Evolutionary conservation across 2,797 vertebrate species (phyloP), one percentile per base, ranked within the genome.

Genomic region (Melanotaenia maccullochi): DNA sequence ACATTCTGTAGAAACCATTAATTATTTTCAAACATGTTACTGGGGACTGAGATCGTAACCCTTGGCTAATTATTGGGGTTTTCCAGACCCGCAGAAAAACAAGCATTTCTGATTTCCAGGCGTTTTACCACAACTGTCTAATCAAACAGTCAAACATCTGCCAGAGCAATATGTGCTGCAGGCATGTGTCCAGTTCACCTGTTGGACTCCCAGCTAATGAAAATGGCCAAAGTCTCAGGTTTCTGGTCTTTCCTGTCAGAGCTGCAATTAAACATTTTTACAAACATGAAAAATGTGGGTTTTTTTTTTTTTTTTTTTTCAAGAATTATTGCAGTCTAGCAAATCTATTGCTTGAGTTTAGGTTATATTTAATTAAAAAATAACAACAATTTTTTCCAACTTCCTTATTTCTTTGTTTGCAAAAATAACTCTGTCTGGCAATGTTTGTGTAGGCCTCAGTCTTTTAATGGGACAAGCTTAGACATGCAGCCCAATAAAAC

Each of bases 21-120:
- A 93, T 93, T 93, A 93, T 90, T 93, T 92, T 84, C 70, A 73
- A 85, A 63, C 84, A 76, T 78, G 90, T 90, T 90, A 88, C 76
- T 89, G 88, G 84, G 88, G 85, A 18, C 77, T 85, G 76, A 83
- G 85, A 87, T 88, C 83, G 79, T 87, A 90, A 91, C 86, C 81
- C 71, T 44, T 60, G 76, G 85, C 86, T 91, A 92, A 93, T 92
- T 93, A 92, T 87, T 93, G 71, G 83, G 74, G 68, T 78, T 88
- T 89, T 85, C 85, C 87, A 91, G 88, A 84, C 85, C 71, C 86
- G 71, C 72, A 75, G 83, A 67, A 86, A 88, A 90, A 87, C 73
- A 85, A 76, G 82, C 57, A 87, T 88, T 90, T 86, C 61, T 87
- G 74, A 88, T 91, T 85, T 85, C 64, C 78, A 81, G 73, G 60